Evolutionary conservation across 2,888 invertebrate genomes (phyloP).

Genomic region (Ophonus ardosiacus): DNA sequence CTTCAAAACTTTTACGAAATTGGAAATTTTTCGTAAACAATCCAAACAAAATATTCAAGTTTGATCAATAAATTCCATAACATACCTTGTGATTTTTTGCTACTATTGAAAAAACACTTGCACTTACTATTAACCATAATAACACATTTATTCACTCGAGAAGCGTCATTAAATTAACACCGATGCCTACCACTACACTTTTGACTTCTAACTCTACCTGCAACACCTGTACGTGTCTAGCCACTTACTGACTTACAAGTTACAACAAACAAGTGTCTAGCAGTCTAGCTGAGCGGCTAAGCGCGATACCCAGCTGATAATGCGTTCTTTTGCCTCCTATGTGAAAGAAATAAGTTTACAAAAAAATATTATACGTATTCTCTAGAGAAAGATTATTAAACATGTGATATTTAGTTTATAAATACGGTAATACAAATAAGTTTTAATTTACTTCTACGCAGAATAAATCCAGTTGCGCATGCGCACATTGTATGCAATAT

Average conservation of each 20-base stretch:
- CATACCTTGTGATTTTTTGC: conserved; percentile 59
- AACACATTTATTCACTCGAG: conserved; percentile 43
- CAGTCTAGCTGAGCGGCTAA: conserved; percentile 2
- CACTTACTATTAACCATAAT: conserved; percentile 59
- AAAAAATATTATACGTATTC: neutral
- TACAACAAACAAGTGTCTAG: conserved; percentile 50
- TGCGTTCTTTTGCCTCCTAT: conserved; percentile 32
- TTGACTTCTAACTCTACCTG: conserved; percentile 24
- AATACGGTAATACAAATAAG: neutral
- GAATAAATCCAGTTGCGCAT: neutral
- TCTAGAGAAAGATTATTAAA: neutral
- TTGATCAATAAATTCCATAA: conserved; percentile 47
- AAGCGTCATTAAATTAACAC: conserved; percentile 53
- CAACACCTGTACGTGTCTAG: conserved; percentile 46
- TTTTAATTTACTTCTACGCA: neutral
- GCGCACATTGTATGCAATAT: neutral
- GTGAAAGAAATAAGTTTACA: neutral
- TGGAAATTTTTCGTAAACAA: neutral
- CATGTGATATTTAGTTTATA: neutral
- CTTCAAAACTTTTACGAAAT: neutral
- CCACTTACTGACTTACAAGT: conserved; percentile 27
- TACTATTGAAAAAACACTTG: conserved; percentile 46
- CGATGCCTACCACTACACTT: conserved; percentile 41
- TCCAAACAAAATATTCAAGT: neutral
- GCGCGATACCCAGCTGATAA: neutral